These are phyloP conservation scores for Popillia japonica DNA, from an alignment of 1,140 invertebrate species.

Conservation along the genomic window DNA sequence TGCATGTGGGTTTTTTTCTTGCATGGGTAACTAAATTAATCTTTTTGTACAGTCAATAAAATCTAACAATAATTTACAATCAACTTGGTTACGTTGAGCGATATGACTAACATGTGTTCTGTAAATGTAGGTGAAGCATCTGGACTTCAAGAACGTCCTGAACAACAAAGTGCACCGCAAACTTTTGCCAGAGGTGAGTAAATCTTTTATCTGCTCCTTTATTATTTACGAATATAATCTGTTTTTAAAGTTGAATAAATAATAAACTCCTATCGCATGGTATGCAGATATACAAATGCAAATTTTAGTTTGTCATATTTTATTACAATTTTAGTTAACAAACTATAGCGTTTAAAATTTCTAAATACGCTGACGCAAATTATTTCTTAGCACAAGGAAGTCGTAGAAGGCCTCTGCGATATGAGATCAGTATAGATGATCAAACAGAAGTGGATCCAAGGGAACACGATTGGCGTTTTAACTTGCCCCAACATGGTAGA, in stretches of 20 bases:
- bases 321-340: neutral
- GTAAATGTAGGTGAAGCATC: slow-evolving; percentile 35
- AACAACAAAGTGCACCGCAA: neutral
- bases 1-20: slow-evolving; percentile 22
- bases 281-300: neutral
- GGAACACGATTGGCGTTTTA: slow-evolving; percentile 66
- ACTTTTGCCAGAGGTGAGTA: slow-evolving; percentile 33
- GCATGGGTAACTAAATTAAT: slow-evolving; percentile 4
- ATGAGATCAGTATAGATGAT: slow-evolving; percentile 66
- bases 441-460: slow-evolving; percentile 64
- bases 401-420: slow-evolving; percentile 60
- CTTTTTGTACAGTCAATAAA: slow-evolving; percentile 16
- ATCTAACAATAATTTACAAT: neutral
- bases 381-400: slow-evolving; percentile 52
- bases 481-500: slow-evolving; percentile 61
- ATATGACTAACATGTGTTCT: neutral
- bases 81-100: neutral
- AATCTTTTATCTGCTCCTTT: neutral
- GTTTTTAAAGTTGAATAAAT: neutral
- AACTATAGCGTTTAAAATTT: neutral
- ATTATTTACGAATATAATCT: no score
- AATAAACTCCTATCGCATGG: neutral
- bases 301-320: neutral
- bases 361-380: slow-evolving; percentile 11
- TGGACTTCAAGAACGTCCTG: neutral